Evolutionary conservation across 2,797 vertebrate species (phyloP).

Genomic region (Tenualosa ilisha): DNA sequence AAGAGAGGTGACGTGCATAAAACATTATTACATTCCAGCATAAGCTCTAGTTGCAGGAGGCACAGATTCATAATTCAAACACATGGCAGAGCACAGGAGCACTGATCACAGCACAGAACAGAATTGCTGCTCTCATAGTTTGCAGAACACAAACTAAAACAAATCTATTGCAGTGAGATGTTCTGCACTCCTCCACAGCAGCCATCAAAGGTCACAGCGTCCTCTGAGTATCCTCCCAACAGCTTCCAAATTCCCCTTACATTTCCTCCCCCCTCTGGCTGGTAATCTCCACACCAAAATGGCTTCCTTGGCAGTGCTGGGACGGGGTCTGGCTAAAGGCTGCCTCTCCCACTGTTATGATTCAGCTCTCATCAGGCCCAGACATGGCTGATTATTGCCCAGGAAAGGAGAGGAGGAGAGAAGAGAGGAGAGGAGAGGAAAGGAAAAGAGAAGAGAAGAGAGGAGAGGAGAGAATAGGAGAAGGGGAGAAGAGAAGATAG

Average conservation of each 20-base stretch:
- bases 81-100: background rate
- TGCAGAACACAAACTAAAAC: background rate
- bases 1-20: background rate
- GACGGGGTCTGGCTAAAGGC: no score
- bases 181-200: background rate
- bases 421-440: no score
- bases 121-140: background rate
- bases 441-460: no score
- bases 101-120: background rate
- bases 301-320: background rate
- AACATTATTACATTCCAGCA: background rate
- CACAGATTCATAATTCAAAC: constrained; percentile 2
- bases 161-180: background rate
- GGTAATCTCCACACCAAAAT: background rate
- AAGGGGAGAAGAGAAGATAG: no score
- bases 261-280: background rate
- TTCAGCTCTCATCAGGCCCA: background rate
- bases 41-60: background rate
- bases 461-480: no score
- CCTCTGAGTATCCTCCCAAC: background rate
- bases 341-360: no score
- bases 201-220: background rate
- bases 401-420: no score
- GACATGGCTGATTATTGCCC: background rate
- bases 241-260: no score